These are phyloP conservation scores for Pseudopodoces humilis DNA, from an alignment of 2,113 vertebrate species.

Conservation along the genomic window DNA sequence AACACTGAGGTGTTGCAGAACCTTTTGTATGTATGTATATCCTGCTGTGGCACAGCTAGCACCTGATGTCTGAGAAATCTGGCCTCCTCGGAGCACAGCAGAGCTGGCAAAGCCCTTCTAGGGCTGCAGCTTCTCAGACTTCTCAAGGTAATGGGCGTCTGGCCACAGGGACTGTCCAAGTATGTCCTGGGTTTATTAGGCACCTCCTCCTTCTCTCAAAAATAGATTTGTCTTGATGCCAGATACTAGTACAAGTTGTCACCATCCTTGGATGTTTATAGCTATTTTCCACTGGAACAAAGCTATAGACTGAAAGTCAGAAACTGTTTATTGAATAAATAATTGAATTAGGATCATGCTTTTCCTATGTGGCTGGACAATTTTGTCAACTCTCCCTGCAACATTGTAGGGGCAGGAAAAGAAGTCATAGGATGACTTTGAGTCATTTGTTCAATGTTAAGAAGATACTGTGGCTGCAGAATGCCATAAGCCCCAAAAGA, in stretches of 20 bases:
- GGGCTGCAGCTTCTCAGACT: neutral
- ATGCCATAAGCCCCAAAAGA: neutral
- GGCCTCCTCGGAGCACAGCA: neutral
- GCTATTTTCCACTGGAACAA: constrained; percentile 4
- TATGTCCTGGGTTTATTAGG: neutral
- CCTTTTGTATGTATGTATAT: too few relatives aligned
- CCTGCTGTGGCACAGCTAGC: neutral
- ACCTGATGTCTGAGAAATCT: neutral
- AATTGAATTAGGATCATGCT: neutral
- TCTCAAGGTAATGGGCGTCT: neutral
- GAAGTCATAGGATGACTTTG: neutral
- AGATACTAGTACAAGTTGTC: neutral
- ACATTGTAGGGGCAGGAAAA: neutral
- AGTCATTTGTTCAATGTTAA: neutral
- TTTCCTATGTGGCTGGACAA: neutral
- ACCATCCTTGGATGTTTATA: neutral
- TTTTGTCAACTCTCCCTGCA: neutral
- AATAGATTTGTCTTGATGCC: neutral
- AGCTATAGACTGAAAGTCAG: neutral
- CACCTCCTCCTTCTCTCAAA: neutral
- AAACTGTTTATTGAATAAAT: neutral
- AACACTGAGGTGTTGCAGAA: neutral
- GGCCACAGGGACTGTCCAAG: neutral
- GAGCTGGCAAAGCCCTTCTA: neutral
- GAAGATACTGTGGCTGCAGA: neutral